These are phyloP conservation scores for Chaenodraco wilsoni DNA, from an alignment of 2,797 vertebrate species.

Conservation along the genomic window DNA sequence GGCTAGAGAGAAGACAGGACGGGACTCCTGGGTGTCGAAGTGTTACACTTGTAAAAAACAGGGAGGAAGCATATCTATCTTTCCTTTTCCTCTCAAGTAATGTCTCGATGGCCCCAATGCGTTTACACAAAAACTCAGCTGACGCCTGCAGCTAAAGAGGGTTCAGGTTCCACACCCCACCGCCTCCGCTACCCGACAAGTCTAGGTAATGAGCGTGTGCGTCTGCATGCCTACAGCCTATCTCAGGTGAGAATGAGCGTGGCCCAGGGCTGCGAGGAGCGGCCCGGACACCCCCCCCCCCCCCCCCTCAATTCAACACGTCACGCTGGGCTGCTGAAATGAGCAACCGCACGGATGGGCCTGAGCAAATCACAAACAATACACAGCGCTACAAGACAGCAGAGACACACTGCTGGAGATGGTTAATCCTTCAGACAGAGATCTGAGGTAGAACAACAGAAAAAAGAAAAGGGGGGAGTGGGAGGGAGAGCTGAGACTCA, in stretches of 20 bases:
- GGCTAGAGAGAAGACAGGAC: constrained; percentile 71
- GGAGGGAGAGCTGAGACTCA: constrained; percentile 35
- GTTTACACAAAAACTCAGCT: constrained; percentile 63
- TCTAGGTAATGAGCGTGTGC: constrained; percentile 64
- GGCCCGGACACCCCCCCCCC: constrained; percentile 7
- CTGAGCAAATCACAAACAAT: constrained; percentile 75
- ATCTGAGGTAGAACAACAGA: constrained; percentile 68
- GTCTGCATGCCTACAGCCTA: constrained; percentile 29
- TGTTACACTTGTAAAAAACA: constrained; percentile 78
- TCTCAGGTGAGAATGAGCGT: constrained; percentile 69
- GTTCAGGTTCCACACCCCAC: constrained; percentile 64
- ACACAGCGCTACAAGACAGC: constrained; percentile 70
- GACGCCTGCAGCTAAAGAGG: constrained; percentile 74
- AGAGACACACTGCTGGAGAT: constrained; percentile 76
- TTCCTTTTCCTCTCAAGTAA: constrained; percentile 62
- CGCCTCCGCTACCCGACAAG: constrained; percentile 53
- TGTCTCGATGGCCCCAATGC: constrained; percentile 64
- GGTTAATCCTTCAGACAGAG: constrained; percentile 79
- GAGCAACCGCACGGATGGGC: constrained; percentile 69
- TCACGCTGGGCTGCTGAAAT: constrained; percentile 72
- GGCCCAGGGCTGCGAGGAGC: constrained; percentile 62
- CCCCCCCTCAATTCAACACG: constrained; percentile 45
- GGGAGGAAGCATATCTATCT: constrained; percentile 73
- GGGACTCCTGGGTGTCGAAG: constrained; percentile 71
- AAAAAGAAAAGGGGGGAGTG: not conserved